phyloP scores from a whole-genome alignment of 2,113 vertebrate genomes.

The Macquaria australasica region DNA sequence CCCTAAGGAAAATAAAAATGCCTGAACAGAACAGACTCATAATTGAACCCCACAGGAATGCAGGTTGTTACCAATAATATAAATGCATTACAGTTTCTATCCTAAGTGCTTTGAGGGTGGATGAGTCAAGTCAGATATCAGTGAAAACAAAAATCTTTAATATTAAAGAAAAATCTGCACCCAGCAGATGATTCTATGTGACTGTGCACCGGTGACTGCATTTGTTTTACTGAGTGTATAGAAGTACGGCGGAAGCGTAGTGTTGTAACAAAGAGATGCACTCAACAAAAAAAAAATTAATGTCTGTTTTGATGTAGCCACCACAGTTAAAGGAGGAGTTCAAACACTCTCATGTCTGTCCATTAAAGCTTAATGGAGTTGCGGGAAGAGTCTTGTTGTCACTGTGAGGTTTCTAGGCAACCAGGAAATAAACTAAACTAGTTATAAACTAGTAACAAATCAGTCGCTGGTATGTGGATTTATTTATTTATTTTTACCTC shows the following conservation, averaged over 20 bases:
- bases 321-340: neutral
- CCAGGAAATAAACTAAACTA: neutral
- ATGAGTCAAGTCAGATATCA: neutral
- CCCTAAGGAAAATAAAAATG: conserved; percentile 15
- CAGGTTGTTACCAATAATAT: neutral
- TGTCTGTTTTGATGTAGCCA: neutral
- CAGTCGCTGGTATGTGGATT: no score
- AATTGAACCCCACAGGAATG: neutral
- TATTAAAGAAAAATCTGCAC: neutral
- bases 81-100: neutral
- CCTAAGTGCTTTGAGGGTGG: neutral
- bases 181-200: neutral
- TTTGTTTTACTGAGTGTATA: no score
- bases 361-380: neutral
- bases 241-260: no score
- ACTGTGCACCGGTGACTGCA: neutral
- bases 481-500: no score
- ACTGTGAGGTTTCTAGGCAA: neutral
- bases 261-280: no score
- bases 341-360: neutral
- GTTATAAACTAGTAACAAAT: no score
- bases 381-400: neutral
- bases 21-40: neutral
- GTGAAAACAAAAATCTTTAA: neutral
- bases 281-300: neutral